Evolutionary conservation across 2,797 vertebrate species (phyloP).

Genomic region (Enteromius mattozi): DNA sequence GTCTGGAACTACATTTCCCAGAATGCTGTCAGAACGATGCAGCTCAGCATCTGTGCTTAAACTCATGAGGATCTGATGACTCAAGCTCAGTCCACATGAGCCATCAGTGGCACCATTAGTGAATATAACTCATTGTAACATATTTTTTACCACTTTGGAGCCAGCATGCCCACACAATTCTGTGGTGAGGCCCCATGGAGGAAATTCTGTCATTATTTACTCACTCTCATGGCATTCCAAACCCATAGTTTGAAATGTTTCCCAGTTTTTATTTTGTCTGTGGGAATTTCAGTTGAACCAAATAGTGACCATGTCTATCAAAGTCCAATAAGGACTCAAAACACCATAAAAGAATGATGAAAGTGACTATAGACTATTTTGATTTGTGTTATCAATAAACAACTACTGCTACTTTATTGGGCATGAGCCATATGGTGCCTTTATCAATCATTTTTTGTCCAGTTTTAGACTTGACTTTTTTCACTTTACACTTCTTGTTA

Average conservation of each 20-base stretch:
- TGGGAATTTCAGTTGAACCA: not conserved
- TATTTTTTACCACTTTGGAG: not conserved
- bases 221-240: not conserved
- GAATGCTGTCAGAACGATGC: slow-evolving; percentile 28
- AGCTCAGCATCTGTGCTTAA: slow-evolving; percentile 22
- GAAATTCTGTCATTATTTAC: slow-evolving; percentile 28
- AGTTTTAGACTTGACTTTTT: not conserved
- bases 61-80: slow-evolving; percentile 17
- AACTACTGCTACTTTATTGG: not conserved
- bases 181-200: not conserved
- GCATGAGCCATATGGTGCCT: not conserved
- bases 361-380: not conserved
- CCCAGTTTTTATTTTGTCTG: not conserved
- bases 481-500: not conserved
- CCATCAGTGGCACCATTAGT: slow-evolving; percentile 14
- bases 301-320: not conserved
- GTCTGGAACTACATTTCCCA: slow-evolving; percentile 43
- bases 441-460: not conserved
- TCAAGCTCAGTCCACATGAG: not conserved
- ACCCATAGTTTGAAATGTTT: not conserved
- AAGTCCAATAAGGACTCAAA: not conserved
- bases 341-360: not conserved
- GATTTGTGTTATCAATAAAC: not conserved
- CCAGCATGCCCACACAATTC: slow-evolving; percentile 21
- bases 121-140: not conserved